Evolutionary conservation across 2,113 vertebrate genomes (phyloP), one percentile per base, ranked within the genome.

Genomic region (Ariopsis seemanni): DNA sequence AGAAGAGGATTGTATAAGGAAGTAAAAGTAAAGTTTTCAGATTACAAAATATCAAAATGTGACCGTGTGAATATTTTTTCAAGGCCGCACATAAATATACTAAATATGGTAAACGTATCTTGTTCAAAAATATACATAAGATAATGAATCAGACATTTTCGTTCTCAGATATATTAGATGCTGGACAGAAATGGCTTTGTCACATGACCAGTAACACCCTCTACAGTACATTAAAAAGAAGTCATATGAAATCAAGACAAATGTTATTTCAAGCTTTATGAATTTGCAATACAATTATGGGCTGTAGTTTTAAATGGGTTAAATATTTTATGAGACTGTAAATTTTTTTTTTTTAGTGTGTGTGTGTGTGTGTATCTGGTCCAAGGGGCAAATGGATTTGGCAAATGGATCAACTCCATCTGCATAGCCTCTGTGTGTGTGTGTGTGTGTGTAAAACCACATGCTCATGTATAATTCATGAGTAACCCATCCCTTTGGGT

Each of bases 391-490:
- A 80, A 80, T 80, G 27, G 55, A 80, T 58, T 80, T 58, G 55
- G 15, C 78, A 60, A 85, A 48, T 48, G 89, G 6, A 34, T 80
- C 55, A 58, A 18, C 53, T 60, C 55, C 55, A 34, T 58, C 53
- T 80, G 78, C 53, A 58, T 80, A 53, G 53, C 10, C 15, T 57
- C 15, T 25, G 17, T 25, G 52, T 83, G 81, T 30, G 74, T 71
- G 77, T 48, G 62, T 65, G 83, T 42, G 74, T n/a, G 20, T 60
- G 55, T 50, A 65, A 22, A 79, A 60, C 18, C n/a, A 82, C 27
- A 30, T 79, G 52, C 78, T 34, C 62, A 77, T 87, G 87, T 74
- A 69, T 86, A 81, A 88, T 90, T 87, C 79, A 83, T 87, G 20
- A 83, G 71, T 52, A 78, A 7, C 1, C 25, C 30, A 80, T 75